Conservation (phyloP, 2,113 vertebrate genomes). For the Physeter macrocephalus region DNA sequence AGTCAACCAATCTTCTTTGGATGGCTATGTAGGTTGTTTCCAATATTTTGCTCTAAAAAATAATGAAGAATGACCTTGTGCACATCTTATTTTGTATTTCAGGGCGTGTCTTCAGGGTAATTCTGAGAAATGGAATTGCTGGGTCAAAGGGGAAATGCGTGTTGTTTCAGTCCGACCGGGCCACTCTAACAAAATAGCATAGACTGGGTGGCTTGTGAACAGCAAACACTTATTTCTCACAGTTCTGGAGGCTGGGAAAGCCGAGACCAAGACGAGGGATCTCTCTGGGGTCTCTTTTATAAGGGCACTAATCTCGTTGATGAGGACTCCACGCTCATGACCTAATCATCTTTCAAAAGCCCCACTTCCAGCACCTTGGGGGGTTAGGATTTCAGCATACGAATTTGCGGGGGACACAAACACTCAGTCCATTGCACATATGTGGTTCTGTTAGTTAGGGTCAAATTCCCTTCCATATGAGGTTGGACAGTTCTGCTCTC, state of each 20-base stretch:
- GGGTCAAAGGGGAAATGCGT: not conserved
- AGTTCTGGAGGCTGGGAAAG: not conserved
- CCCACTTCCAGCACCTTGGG: not conserved
- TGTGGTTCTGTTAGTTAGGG: not conserved
- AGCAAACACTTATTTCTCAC: not conserved
- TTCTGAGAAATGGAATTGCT: not conserved
- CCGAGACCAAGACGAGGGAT: not conserved
- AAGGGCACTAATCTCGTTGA: not conserved
- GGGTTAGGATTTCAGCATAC: not conserved
- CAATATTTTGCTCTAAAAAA: not conserved
- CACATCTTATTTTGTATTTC: fast-evolving
- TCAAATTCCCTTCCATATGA: fast-evolving
- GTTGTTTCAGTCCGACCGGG: fast-evolving
- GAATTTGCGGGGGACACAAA: no score
- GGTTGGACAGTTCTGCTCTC: not conserved
- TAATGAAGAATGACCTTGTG: fast-evolving
- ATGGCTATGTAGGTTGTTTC: not conserved
- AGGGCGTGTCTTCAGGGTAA: not conserved
- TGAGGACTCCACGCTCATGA: not conserved
- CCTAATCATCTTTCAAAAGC: not conserved
- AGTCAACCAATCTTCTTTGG: not conserved
- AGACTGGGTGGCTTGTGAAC: not conserved
- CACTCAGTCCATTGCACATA: not conserved
- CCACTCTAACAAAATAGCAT: not conserved
- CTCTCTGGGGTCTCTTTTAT: not conserved